These are phyloP conservation scores for Beaufortia kweichowensis DNA, from an alignment of 2,113 vertebrate species.

Conservation along the genomic window DNA sequence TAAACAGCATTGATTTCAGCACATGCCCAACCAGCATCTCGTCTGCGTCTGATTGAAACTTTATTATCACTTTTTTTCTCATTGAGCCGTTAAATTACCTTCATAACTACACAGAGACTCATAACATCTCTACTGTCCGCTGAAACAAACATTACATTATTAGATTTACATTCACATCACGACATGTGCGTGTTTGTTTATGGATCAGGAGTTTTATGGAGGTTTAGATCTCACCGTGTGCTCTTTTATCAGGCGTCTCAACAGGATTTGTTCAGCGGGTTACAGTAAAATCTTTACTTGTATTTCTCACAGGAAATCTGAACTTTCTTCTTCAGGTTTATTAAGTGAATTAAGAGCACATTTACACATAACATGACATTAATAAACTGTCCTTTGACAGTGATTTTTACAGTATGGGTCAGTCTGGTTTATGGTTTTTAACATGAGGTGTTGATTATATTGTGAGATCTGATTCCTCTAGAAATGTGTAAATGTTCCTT, in stretches of 20 bases:
- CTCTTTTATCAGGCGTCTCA: neutral
- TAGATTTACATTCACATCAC: too few relatives aligned
- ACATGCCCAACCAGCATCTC: constrained; percentile 45
- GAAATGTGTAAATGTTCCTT: too few relatives aligned
- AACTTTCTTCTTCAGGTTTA: constrained; percentile 14
- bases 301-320: neutral
- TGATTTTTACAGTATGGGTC: too few relatives aligned
- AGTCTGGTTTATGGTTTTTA: too few relatives aligned
- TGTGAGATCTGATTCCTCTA: too few relatives aligned
- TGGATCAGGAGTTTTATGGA: constrained; percentile 8
- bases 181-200: neutral
- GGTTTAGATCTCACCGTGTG: constrained; percentile 15
- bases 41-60: constrained; percentile 50
- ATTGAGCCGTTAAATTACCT: constrained; percentile 75
- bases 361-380: too few relatives aligned
- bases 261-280: neutral
- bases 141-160: too few relatives aligned
- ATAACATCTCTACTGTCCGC: constrained; percentile 43
- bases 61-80: constrained; percentile 66
- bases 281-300: neutral
- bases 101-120: constrained; percentile 60
- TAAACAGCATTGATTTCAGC: constrained; percentile 43
- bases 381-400: too few relatives aligned
- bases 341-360: neutral
- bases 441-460: too few relatives aligned